Percentiles rank a stretch among this genome's conserved stretches.
phyloP scores from a whole-genome alignment of 2,113 vertebrate species.

The Eulemur rufifrons region DNA sequence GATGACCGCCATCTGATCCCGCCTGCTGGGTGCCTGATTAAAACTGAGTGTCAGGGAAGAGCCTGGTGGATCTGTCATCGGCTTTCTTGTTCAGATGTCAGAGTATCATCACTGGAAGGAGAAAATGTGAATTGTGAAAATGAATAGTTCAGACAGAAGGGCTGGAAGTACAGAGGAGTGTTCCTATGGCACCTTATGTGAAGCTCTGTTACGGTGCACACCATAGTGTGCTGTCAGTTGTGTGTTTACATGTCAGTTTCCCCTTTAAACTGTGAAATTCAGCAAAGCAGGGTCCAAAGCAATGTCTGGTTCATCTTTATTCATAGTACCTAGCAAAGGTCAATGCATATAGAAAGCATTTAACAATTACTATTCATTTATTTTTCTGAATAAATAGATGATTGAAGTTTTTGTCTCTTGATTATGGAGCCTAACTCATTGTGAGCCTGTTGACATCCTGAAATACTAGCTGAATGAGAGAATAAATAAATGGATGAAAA shows the following conservation, averaged over 20 bases:
- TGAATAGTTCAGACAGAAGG: not conserved
- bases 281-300: not conserved
- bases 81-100: not conserved
- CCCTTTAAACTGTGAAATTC: not conserved
- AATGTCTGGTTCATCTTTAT: not conserved
- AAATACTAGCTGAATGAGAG: not conserved
- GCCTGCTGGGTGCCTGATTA: constrained; percentile 36
- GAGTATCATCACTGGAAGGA: not conserved
- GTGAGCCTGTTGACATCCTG: not conserved
- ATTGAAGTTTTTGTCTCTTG: not conserved
- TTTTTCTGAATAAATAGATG: not conserved
- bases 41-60: not conserved
- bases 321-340: not conserved
- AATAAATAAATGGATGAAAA: not conserved
- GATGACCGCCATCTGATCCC: not conserved
- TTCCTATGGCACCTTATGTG: not conserved
- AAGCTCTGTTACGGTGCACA: not conserved
- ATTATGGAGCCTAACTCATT: not conserved
- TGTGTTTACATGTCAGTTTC: not conserved
- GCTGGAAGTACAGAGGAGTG: not conserved
- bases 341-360: not conserved
- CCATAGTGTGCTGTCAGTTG: not conserved
- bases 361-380: not conserved
- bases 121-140: not conserved
- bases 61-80: not conserved